These are phyloP conservation scores for Zenarchopterus dispar DNA, from an alignment of 2,797 vertebrate genomes.

Conservation along the genomic window DNA sequence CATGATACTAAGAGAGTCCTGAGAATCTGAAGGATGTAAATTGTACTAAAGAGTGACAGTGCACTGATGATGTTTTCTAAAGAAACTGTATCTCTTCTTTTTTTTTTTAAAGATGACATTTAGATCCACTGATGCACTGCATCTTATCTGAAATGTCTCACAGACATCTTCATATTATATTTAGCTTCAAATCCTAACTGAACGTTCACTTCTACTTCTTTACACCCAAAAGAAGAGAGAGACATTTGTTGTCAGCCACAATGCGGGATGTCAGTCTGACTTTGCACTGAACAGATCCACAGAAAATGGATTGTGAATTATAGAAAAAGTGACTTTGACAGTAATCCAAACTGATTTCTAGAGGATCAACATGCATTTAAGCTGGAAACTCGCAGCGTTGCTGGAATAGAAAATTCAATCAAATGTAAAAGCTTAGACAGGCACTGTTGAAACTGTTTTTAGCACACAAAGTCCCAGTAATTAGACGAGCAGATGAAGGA, in stretches of 20 bases:
- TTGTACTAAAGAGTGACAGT: constrained; percentile 22
- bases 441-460: constrained; percentile 48
- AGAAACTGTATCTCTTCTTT: constrained; percentile 16
- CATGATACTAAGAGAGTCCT: constrained; percentile 1
- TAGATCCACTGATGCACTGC: neutral
- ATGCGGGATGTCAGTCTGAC: constrained; percentile 61
- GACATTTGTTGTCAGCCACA: constrained; percentile 49
- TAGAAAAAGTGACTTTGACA: constrained; percentile 69
- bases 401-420: constrained; percentile 58
- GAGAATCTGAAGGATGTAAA: constrained; percentile 11
- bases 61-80: constrained; percentile 23
- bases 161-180: constrained; percentile 49
- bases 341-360: constrained; percentile 67
- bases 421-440: constrained; percentile 64
- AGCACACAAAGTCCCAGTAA: constrained; percentile 24
- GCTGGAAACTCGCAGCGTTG: constrained; percentile 33
- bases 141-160: constrained; percentile 34
- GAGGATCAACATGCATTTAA: constrained; percentile 62
- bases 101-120: too few relatives aligned
- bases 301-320: constrained; percentile 62
- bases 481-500: constrained; percentile 30
- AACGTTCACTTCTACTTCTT: constrained; percentile 46
- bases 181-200: constrained; percentile 52
- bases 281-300: constrained; percentile 42
- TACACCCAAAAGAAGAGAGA: constrained; percentile 42